Evolutionary conservation across 2,797 vertebrate genomes (phyloP), one percentile per base, ranked within the genome.

Genomic region (Muscicapa comitata): DNA sequence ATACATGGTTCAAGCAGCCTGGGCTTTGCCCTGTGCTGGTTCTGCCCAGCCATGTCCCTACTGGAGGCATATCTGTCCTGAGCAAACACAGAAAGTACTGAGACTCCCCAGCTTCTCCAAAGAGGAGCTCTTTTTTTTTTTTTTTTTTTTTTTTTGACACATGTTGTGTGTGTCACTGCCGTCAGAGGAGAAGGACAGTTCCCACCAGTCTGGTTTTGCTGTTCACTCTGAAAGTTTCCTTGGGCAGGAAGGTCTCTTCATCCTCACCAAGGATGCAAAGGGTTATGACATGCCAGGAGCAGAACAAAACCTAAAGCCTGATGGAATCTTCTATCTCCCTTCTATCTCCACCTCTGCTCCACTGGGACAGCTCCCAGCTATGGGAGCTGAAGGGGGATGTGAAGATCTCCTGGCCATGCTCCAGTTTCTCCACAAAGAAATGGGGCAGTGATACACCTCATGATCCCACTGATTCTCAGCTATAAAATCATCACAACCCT

Each of bases 161-260:
- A 45, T 21, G 12, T 45, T 45, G 11, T 12, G 25, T 31, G 15
- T 62, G 53, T 59, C 37, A 54, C 42, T 45, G 63, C 23, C 38
- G 58, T 15, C 18, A 45, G 18, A 53, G 45, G 43, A 33, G 2
- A 6, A 37, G 20, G 31, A 53, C 26, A 24, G n/a, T 17, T 33
- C 25, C 13, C 40, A 54, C 26, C 24, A 14, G 7, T 9, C 17
- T 51, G 11, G 17, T 43, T 74, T 79, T 79, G 21, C 33, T 82
- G 21, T 5, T 74, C 65, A 25, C 6, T 31, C 21, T 38, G 17
- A 12, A 12, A 63, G 17, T 67, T 29, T 40, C 45, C 2, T 17
- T 2, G 1, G 0, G 0, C 43, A 20, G 13, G 12, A 81, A 12
- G 42, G 2, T 10, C 15, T 74, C 6, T 67, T 76, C 8, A 20